phyloP scores from a whole-genome alignment of 2,797 vertebrate species.

The Perodicticus potto region DNA sequence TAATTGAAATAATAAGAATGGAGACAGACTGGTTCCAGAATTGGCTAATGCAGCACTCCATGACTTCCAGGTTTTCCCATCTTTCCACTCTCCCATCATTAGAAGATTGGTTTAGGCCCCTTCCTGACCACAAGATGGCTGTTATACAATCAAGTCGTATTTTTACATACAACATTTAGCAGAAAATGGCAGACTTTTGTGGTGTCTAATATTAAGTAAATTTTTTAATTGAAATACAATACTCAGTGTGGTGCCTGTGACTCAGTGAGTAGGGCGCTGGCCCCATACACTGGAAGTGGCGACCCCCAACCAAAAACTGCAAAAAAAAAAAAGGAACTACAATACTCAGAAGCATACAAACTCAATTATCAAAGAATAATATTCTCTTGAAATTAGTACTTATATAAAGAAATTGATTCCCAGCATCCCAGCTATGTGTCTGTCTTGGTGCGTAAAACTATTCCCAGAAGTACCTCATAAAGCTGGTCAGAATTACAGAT shows the following conservation, averaged over 20 bases:
- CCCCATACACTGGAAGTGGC: no score
- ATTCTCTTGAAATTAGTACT: background rate
- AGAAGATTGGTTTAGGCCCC: background rate
- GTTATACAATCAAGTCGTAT: background rate
- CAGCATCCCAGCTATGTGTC: background rate
- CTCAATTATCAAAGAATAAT: constrained; percentile 26
- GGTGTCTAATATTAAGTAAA: background rate
- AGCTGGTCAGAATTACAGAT: background rate
- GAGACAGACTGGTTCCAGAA: background rate
- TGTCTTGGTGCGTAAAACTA: background rate
- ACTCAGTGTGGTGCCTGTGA: no score
- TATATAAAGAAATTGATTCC: background rate
- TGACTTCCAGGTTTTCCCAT: background rate
- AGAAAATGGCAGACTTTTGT: background rate
- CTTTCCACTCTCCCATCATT: background rate
- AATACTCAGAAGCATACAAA: background rate
- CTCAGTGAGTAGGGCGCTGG: no score
- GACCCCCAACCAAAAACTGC: no score
- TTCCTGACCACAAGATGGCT: background rate
- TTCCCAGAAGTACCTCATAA: background rate
- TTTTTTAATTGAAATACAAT: background rate
- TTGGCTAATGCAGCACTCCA: background rate
- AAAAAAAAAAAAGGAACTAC: no score
- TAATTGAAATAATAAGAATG: constrained; percentile 18
- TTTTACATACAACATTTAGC: background rate